Evolutionary conservation across 2,888 invertebrate genomes (phyloP), one percentile per base, ranked within the genome.

Genomic region (Drosophila histrio): DNA sequence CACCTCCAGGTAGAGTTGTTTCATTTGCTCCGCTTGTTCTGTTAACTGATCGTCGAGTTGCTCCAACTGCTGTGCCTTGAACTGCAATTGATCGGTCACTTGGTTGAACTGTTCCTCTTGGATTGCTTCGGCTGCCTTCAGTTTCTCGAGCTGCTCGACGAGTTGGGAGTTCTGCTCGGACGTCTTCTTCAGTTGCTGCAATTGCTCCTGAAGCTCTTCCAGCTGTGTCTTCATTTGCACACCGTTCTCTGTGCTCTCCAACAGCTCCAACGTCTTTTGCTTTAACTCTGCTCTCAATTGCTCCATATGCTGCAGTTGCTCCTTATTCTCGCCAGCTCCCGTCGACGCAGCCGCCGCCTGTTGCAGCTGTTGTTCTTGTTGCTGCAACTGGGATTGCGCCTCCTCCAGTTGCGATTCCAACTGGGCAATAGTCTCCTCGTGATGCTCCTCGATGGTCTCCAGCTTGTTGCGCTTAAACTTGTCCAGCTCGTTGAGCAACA

Each of bases 391-490:
- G 1, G 13, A 5, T 21, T 72, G 64, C 41, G 93, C 93, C 81
- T 94, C 94, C 49, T 95, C 95, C 44, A 95, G 88, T 89, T 95
- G 95, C 0, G 92, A 92, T 91, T 95, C 95, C 76, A 95, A 88
- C 77, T 94, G 93, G 0, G 93, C 92, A 67, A 95, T 91, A 71
- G 94, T 95, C 78, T 95, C 95, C 91, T 95, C 95, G 80, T 95
- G 95, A 1, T 94, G 93, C 92, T 95, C 95, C 49, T 94, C 94
- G 52, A 95, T 95, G 0, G 95, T 95, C 89, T 95, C 94, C 73
- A 95, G 90, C 76, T 94, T 94, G 69, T 91, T 92, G 43, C 90
- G 89, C 67, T 95, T 95, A 52, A 93, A 93, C 46, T 93, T 93
- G 39, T 95, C 93, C 66, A 95, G 92, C 91, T 95, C 95, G 47